Conservation (phyloP, 2,113 vertebrate genomes). For the Sterrhoptilus dennistouni region DNA sequence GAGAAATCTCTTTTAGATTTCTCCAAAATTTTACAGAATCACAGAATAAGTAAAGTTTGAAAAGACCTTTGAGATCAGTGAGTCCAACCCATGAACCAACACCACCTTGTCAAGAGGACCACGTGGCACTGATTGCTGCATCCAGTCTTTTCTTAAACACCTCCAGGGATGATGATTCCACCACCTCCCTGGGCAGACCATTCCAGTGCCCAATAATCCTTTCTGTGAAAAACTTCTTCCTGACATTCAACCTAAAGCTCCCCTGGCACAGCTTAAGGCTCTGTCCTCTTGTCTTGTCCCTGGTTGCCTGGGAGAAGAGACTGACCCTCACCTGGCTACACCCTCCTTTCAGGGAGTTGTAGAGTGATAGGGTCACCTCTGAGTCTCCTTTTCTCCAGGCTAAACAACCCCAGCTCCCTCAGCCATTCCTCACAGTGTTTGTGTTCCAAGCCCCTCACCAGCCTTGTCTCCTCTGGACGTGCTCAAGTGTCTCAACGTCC, state of each 20-base stretch:
- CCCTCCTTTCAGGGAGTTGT: no score
- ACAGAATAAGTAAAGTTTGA: neutral
- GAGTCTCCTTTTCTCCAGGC: neutral
- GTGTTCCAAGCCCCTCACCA: neutral
- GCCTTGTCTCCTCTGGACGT: rapidly evolving
- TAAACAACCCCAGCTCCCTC: neutral
- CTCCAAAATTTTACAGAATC: neutral
- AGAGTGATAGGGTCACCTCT: neutral
- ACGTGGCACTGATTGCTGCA: no score
- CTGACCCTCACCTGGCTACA: rapidly evolving
- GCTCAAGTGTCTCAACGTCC: rapidly evolving
- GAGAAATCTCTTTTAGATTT: neutral
- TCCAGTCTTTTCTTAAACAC: neutral
- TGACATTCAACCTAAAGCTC: neutral
- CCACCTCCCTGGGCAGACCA: neutral
- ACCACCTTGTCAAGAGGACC: neutral
- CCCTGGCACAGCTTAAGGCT: neutral
- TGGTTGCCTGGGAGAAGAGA: neutral
- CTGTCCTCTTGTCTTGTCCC: neutral
- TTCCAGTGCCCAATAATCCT: neutral
- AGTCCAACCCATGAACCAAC: neutral
- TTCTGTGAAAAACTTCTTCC: neutral
- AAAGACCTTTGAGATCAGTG: neutral
- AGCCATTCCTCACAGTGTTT: rapidly evolving
- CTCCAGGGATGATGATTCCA: rapidly evolving